A percentile compares a stretch with the other conserved stretches of the same genome.
phyloP scores from a whole-genome alignment of 2,888 invertebrate genomes.

The Baronia brevicornis region DNA sequence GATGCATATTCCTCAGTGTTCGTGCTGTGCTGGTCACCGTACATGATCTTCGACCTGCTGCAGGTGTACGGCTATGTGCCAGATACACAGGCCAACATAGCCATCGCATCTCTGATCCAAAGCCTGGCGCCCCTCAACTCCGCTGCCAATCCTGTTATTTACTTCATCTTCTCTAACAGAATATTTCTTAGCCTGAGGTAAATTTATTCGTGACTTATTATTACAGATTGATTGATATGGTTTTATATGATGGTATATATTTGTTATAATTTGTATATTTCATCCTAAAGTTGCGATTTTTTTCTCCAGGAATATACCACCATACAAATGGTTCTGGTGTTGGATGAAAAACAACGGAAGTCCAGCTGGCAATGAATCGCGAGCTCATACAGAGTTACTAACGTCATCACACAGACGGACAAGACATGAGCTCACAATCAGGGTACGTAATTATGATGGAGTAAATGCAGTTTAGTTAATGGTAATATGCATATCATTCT shows the following conservation, averaged over 20 bases:
- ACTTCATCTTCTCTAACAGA: conserved; percentile 93
- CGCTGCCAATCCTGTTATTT: conserved; percentile 95
- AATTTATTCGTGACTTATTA: conserved; percentile 34
- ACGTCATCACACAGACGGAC: conserved; percentile 67
- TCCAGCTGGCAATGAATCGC: conserved; percentile 53
- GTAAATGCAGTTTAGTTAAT: too few relatives aligned
- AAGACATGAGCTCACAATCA: conserved; percentile 54
- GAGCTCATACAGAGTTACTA: conserved; percentile 70
- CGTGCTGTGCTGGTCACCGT: conserved; percentile 96
- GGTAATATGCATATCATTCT: too few relatives aligned
- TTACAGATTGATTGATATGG: too few relatives aligned
- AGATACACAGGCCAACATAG: conserved; percentile 84
- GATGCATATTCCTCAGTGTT: conserved; percentile 88
- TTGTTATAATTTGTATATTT: conserved; percentile 1
- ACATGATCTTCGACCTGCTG: conserved; percentile 92
- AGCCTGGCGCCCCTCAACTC: conserved; percentile 94
- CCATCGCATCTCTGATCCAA: conserved; percentile 92
- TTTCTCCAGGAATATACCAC: conserved; percentile 75
- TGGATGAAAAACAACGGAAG: conserved; percentile 52
- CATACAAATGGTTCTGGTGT: conserved; percentile 82
- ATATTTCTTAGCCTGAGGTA: conserved; percentile 90
- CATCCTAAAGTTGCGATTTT: not conserved
- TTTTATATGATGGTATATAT: conserved; percentile 3
- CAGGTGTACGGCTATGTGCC: conserved; percentile 91
- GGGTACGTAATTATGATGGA: conserved; percentile 30